These are phyloP conservation scores for Cirrhinus mrigala DNA, from an alignment of 2,797 vertebrate species.

Conservation along the genomic window DNA sequence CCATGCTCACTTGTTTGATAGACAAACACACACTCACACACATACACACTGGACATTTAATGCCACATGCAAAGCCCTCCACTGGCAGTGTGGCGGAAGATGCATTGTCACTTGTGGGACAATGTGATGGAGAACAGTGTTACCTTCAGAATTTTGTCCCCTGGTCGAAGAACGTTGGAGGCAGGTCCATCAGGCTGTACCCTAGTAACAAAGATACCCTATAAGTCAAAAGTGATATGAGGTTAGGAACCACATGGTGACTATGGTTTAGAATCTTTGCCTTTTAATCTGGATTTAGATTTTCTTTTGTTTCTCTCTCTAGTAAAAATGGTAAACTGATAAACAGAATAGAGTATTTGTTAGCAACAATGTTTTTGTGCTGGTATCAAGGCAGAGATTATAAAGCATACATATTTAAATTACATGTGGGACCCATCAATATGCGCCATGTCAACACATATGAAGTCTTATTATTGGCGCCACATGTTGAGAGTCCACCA, in stretches of 20 bases:
- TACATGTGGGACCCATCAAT: constrained; percentile 63
- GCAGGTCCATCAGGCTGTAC: constrained; percentile 99
- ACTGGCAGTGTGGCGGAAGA: constrained; percentile 53
- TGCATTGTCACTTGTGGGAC: constrained; percentile 54
- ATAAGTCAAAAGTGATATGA: constrained; percentile 99
- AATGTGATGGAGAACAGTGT: constrained; percentile 66
- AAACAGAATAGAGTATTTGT: background rate
- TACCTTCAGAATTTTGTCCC: constrained; percentile 99
- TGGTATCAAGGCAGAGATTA: constrained; percentile 84
- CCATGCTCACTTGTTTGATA: constrained; percentile 58
- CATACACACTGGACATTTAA: constrained; percentile 55
- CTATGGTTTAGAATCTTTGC: constrained; percentile 88
- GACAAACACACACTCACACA: constrained; percentile 6
- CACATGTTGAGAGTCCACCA: constrained; percentile 58
- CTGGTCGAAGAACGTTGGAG: constrained; percentile 90
- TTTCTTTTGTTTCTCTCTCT: background rate
- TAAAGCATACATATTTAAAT: constrained; percentile 75
- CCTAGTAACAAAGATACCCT: constrained; percentile 99
- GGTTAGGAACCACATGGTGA: constrained; percentile 94
- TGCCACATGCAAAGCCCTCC: constrained; percentile 66
- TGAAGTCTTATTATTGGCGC: constrained; percentile 42
- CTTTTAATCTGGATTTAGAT: constrained; percentile 67
- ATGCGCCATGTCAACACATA: constrained; percentile 38
- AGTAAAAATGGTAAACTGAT: background rate
- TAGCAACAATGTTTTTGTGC: constrained; percentile 51